Base-by-base conservation (phyloP, 2,797 vertebrate species). In the Heterohyrax brucei region DNA sequence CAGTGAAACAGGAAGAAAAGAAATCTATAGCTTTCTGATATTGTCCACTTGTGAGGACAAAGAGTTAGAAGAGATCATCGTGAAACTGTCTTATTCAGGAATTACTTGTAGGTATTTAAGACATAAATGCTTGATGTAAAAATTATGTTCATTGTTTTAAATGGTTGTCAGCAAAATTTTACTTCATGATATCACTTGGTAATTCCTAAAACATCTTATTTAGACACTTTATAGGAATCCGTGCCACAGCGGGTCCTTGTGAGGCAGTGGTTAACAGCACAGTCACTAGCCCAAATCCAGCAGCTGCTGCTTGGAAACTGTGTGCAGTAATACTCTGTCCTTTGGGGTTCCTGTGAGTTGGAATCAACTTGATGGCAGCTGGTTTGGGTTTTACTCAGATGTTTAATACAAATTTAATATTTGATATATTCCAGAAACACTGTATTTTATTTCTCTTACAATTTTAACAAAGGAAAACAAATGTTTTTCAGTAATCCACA, bases 371-470 rank as follows among this genome's bases (percentile, higher is more conserved):
- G 13, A 3, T 13, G 12, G 53, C 53, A 56, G 18, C 53, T 14
- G 53, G 53, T 56, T 56, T 56, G 13, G 13, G 13, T 56, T 56
- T 56, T 56, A 56, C 18, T 13, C 53, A 56, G 53, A 56, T 56
- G 53, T 56, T 56, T 56, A 14, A 13, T 68, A 68, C 28, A 44
- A 78, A 88, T 78, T 81, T 2, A 87, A 56, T 39, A 87, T 56
- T 66, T 66, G 62, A 33, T 18, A 72, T 7, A 14, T 18, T 75
- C 61, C 24, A 78, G 82, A 93, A 94, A 72, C 8, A 62, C 61
- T 66, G 0, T 70, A 44, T 85, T 82, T 88, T 87, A 72, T 50
- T 76, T 82, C 93, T 87, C 7, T 62, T 90, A 2, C 14, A 90
- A 87, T 77, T 80, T 83, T 39, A 21, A 8, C 26, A 75, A 70